Percentiles rank a stretch among this genome's conserved stretches.
Evolutionary conservation across 2,888 invertebrate genomes (phyloP).

Genomic region (Sinotaia quadrata): DNA sequence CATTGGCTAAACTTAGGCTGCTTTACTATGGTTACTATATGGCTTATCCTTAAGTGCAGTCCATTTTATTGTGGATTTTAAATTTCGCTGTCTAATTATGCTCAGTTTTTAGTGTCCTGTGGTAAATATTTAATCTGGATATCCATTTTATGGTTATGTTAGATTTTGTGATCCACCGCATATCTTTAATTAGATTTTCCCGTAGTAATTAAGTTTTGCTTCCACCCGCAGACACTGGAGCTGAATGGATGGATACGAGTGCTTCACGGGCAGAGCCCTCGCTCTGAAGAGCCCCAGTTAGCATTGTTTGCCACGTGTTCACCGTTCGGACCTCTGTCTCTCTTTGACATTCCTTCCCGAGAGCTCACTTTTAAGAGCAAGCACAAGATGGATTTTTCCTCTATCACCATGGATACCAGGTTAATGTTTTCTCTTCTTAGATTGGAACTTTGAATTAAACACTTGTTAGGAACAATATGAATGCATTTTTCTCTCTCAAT

Average conservation of each 20-base stretch:
- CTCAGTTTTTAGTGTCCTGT: no score
- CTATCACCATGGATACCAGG: constrained; percentile 98
- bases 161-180: no score
- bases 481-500: no score
- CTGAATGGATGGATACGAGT: constrained; percentile 97
- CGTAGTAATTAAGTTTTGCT: no score
- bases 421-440: no score
- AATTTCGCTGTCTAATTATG: no score
- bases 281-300: constrained; percentile 80
- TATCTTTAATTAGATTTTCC: not conserved
- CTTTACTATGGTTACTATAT: no score
- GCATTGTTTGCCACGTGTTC: constrained; percentile 98
- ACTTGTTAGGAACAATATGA: no score
- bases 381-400: constrained; percentile 95
- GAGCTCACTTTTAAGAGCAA: constrained; percentile 99
- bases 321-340: constrained; percentile 97
- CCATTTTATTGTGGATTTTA: no score
- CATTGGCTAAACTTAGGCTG: no score
- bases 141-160: not conserved
- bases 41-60: no score
- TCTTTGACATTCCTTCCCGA: constrained; percentile 96
- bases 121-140: not conserved
- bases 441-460: no score
- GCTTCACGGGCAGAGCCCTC: constrained; percentile 90
- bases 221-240: constrained; percentile 86